These are phyloP conservation scores for Dallia pectoralis DNA, from an alignment of 2,797 vertebrate species.

Conservation along the genomic window DNA sequence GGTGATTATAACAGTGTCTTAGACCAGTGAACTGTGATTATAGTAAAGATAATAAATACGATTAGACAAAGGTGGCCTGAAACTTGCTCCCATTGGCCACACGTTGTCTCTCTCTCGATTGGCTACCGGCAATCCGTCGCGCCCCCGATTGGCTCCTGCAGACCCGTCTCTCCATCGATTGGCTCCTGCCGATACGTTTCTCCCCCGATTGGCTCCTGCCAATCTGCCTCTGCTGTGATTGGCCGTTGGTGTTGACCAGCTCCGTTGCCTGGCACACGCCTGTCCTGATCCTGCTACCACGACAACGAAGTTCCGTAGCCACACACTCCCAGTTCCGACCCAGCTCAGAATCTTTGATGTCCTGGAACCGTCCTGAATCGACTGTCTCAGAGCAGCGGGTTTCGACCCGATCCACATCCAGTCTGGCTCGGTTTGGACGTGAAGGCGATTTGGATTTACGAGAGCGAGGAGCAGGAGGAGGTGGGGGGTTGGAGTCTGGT, in stretches of 20 bases:
- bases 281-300: conserved; percentile 76
- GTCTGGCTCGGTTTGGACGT: conserved; percentile 58
- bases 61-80: conserved; percentile 92
- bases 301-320: conserved; percentile 71
- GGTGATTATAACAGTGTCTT: no score
- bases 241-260: conserved; percentile 62
- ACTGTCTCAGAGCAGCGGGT: conserved; percentile 12
- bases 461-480: conserved; percentile 56
- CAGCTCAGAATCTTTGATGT: conserved; percentile 57
- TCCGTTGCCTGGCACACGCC: conserved; percentile 77
- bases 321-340: conserved; percentile 77
- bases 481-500: conserved; percentile 11
- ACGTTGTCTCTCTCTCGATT: conserved; percentile 45
- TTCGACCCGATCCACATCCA: conserved; percentile 81
- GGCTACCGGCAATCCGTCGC: conserved; percentile 29
- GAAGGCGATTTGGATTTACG: conserved; percentile 64
- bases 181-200: conserved; percentile 30
- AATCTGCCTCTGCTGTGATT: conserved; percentile 28
- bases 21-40: no score
- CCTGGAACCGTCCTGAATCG: conserved; percentile 6
- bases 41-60: neutral
- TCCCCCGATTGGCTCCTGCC: neutral
- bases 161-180: conserved; percentile 37
- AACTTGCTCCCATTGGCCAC: conserved; percentile 69
- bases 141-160: neutral